Conservation (phyloP, 2,888 invertebrate species). For the Eulithis prunata region DNA sequence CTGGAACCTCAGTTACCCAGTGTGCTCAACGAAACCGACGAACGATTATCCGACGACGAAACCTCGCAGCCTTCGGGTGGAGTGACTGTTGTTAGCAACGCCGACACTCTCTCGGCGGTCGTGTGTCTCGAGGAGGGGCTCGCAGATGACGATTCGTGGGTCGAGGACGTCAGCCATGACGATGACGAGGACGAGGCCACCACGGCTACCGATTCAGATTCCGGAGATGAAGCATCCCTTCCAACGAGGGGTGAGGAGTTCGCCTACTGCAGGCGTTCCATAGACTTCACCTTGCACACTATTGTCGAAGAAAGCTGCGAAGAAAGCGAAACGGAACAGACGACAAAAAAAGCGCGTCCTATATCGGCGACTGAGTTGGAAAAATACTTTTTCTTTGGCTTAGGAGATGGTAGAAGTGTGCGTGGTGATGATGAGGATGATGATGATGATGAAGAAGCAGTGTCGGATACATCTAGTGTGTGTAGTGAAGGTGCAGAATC, state of each 20-base stretch:
- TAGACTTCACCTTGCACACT: conserved; percentile 96
- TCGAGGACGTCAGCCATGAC: conserved; percentile 93
- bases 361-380: conserved; percentile 93
- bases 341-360: conserved; percentile 86
- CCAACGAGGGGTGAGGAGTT: conserved; percentile 92
- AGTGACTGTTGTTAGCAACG: conserved; percentile 88
- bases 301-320: conserved; percentile 98
- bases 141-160: conserved; percentile 96
- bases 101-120: conserved; percentile 88
- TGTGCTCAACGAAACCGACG: conserved; percentile 70
- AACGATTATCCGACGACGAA: conserved; percentile 76
- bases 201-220: conserved; percentile 88
- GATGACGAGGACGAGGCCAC: conserved; percentile 87
- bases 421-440: conserved; percentile 85
- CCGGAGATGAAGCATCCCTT: conserved; percentile 87
- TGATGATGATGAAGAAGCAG: conserved; percentile 87
- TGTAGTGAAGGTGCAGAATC: conserved; percentile 93
- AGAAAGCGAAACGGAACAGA: conserved; percentile 93
- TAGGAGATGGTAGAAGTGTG: conserved; percentile 88
- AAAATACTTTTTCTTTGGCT: conserved; percentile 95
- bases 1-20: conserved; percentile 57
- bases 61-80: conserved; percentile 80
- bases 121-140: conserved; percentile 93
- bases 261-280: conserved; percentile 91
- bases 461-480: conserved; percentile 93